phyloP scores from a whole-genome alignment of 2,888 invertebrate species.

The Fragum whitleyi region DNA sequence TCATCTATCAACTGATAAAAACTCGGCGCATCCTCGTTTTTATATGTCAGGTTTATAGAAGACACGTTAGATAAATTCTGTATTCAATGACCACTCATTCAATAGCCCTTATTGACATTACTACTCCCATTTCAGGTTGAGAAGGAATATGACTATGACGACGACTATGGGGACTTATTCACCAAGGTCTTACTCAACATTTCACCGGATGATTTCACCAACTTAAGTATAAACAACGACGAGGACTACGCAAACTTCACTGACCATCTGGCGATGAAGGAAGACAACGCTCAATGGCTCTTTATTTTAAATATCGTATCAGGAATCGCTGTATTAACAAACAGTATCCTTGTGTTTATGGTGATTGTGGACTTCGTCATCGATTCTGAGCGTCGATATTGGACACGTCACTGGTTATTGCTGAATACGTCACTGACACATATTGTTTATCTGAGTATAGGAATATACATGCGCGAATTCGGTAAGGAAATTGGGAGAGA shows the following conservation, averaged over 20 bases:
- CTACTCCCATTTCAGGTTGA: constrained; percentile 48
- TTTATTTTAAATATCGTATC: constrained; percentile 56
- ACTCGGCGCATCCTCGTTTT: too few relatives aligned
- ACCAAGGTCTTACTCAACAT: constrained; percentile 49
- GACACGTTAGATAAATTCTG: too few relatives aligned
- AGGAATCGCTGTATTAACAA: constrained; percentile 58
- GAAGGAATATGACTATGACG: constrained; percentile 46
- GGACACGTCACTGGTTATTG: constrained; percentile 64
- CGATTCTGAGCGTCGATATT: constrained; percentile 41
- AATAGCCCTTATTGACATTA: too few relatives aligned
- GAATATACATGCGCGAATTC: constrained; percentile 56
- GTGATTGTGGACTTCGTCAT: constrained; percentile 60
- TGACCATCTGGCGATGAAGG: background rate
- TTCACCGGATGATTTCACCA: constrained; percentile 39
- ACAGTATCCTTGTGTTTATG: constrained; percentile 55
- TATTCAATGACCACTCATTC: too few relatives aligned
- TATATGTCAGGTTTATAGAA: too few relatives aligned
- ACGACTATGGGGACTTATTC: constrained; percentile 56
- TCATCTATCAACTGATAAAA: too few relatives aligned
- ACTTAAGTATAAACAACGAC: constrained; percentile 18
- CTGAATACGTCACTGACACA: constrained; percentile 48
- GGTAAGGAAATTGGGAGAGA: constrained; percentile 11
- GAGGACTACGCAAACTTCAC: background rate
- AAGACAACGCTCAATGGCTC: constrained; percentile 32
- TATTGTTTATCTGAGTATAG: constrained; percentile 50